These are phyloP conservation scores for Tryphoninae sp. DNA, from an alignment of 2,888 invertebrate species.

Conservation along the genomic window DNA sequence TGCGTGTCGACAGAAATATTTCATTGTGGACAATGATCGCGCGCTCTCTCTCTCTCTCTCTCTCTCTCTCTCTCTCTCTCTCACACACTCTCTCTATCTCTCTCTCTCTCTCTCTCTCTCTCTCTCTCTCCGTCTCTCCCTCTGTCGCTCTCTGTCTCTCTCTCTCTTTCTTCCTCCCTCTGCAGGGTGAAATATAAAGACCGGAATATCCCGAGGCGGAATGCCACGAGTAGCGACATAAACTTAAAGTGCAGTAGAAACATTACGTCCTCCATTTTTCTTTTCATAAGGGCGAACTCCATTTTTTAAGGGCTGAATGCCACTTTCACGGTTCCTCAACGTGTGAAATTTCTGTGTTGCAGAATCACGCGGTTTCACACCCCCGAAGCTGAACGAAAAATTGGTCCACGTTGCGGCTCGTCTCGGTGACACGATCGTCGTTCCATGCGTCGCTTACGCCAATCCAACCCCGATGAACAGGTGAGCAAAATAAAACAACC, in stretches of 20 bases:
- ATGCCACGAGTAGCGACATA: not conserved
- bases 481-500: slow-evolving; percentile 78
- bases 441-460: slow-evolving; percentile 85
- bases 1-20: slow-evolving; percentile 36
- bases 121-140: no score
- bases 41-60: no score
- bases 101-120: no score
- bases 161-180: no score
- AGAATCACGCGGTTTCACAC: slow-evolving; percentile 84
- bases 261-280: not conserved
- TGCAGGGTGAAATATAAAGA: no score
- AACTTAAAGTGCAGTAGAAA: not conserved
- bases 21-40: slow-evolving; percentile 28
- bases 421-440: slow-evolving; percentile 83
- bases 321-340: no score
- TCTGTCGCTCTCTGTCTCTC: no score
- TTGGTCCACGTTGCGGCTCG: slow-evolving; percentile 81
- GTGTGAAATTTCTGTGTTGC: slow-evolving; percentile 63
- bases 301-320: no score
- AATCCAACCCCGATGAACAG: slow-evolving; percentile 84
- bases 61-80: no score
- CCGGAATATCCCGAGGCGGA: no score
- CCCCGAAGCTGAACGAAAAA: slow-evolving; percentile 84
- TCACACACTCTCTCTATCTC: no score
- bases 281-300: not conserved